Base-by-base conservation (phyloP, 2,113 vertebrate genomes). In the Brachypodius melanocephalos region DNA sequence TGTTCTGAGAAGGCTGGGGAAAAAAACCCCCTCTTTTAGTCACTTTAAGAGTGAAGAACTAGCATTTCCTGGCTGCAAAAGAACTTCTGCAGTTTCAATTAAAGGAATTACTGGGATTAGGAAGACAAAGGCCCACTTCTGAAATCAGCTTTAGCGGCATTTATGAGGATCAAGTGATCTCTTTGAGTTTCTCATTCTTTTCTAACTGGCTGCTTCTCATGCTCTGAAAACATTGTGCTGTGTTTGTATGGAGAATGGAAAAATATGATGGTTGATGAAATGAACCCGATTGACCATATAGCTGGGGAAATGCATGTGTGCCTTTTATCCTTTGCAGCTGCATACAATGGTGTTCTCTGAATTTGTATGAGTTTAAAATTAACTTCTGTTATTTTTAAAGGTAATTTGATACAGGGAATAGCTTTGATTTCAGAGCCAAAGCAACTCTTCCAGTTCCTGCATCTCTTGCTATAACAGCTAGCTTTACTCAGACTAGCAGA, bases 61-160 rank as follows among this genome's bases (percentile, higher is more conserved):
- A 69, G 34, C 29, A 58, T 75, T 85, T 95, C 45, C 63, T 90
- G 75, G 67, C 67, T 94, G 49, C 54, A 96, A 94, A 85, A 90
- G 77, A 91, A 65, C 14, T 89, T 94, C 42, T 93, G 66, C 67
- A 62, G 54, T 94, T 97, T 96, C 91, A 96, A 91, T 96, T 96
- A 96, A 93, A 96, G 91, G 89, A 95, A 96, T 97, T 96, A 96
- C 55, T 80, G 34, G 89, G 93, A 95, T 97, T 96, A 96, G 75
- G 87, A 93, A 97, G 93, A 94, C 89, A 95, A 96, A 97, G 87
- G 38, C 89, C 58, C 46, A 31, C 91, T 96, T 91, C 77, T 94
- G 78, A 93, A 95, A 95, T 91, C 91, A 93, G 94, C 89, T 96
- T 97, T 93, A 95, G 81, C 0, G 0, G 91, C 67, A 91, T 95